phyloP scores from a whole-genome alignment of 2,888 invertebrate genomes.

The Eueremaeus valkanovi region DNA sequence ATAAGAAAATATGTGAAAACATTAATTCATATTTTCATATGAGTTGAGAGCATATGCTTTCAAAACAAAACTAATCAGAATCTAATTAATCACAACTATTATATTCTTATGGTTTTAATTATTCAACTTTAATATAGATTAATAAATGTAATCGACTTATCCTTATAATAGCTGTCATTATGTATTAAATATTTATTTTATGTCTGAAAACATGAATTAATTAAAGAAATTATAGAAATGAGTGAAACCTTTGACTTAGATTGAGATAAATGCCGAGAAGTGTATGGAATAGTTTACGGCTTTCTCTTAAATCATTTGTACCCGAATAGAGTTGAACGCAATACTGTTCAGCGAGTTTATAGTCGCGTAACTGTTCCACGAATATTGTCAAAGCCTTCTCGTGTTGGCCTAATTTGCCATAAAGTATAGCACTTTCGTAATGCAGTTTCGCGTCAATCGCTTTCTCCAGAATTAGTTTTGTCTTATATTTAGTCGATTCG shows the following conservation, averaged over 20 bases:
- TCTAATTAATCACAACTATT: too few relatives aligned
- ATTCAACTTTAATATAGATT: too few relatives aligned
- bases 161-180: too few relatives aligned
- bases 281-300: conserved; percentile 54
- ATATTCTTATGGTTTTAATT: too few relatives aligned
- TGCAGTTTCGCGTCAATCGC: conserved; percentile 54
- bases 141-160: too few relatives aligned
- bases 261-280: conserved; percentile 55
- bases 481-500: conserved; percentile 53
- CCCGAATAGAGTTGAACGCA: conserved; percentile 54
- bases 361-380: conserved; percentile 56
- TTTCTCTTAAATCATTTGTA: conserved; percentile 50
- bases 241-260: conserved; percentile 52
- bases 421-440: conserved; percentile 57
- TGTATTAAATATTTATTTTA: too few relatives aligned
- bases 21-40: too few relatives aligned
- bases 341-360: conserved; percentile 56
- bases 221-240: neutral
- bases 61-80: too few relatives aligned
- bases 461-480: conserved; percentile 55
- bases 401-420: conserved; percentile 58
- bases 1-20: too few relatives aligned
- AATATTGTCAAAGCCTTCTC: conserved; percentile 56
- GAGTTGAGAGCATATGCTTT: too few relatives aligned
- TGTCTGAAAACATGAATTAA: too few relatives aligned